A percentile compares a stretch with the other conserved stretches of the same genome.
Evolutionary conservation across 2,797 vertebrate species (phyloP).

Genomic region (Heterohyrax brucei): DNA sequence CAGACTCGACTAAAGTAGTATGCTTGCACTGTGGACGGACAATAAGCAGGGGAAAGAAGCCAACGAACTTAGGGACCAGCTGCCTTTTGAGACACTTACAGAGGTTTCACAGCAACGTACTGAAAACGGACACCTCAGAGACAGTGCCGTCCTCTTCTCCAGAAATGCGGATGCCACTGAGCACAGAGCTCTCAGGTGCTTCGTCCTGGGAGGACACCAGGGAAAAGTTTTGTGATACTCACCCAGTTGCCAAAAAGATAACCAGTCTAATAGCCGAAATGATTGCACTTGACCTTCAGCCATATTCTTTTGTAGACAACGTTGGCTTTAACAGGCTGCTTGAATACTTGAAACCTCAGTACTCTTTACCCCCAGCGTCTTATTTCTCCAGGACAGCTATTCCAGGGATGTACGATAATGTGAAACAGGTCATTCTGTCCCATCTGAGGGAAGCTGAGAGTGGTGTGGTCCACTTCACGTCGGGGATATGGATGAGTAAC

Average conservation of each 20-base stretch:
- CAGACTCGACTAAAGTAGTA: conserved; percentile 98
- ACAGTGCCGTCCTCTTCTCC: conserved; percentile 91
- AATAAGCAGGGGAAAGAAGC: conserved; percentile 99
- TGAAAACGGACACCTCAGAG: conserved; percentile 95
- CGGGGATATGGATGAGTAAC: conserved; percentile 98
- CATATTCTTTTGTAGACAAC: conserved; percentile 97
- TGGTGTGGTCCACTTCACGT: conserved; percentile 97
- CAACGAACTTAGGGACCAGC: conserved; percentile 98
- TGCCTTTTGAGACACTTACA: conserved; percentile 98
- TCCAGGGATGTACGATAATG: conserved; percentile 97
- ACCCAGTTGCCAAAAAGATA: conserved; percentile 99
- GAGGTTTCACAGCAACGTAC: conserved; percentile 96
- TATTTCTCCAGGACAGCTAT: conserved; percentile 98
- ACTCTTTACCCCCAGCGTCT: conserved; percentile 96
- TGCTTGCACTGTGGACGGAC: conserved; percentile 99
- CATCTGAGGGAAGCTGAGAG: conserved; percentile 98
- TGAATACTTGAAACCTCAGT: conserved; percentile 97
- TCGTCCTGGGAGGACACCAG: conserved; percentile 92
- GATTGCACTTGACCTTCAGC: conserved; percentile 99
- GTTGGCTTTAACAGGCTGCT: conserved; percentile 97
- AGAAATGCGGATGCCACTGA: conserved; percentile 90
- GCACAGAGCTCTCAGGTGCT: conserved; percentile 92
- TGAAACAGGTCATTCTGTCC: conserved; percentile 95
- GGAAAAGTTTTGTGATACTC: conserved; percentile 95
- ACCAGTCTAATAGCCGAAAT: conserved; percentile 98